These are phyloP conservation scores for Zophobas morio DNA, from an alignment of 1,140 invertebrate species.

Conservation along the genomic window DNA sequence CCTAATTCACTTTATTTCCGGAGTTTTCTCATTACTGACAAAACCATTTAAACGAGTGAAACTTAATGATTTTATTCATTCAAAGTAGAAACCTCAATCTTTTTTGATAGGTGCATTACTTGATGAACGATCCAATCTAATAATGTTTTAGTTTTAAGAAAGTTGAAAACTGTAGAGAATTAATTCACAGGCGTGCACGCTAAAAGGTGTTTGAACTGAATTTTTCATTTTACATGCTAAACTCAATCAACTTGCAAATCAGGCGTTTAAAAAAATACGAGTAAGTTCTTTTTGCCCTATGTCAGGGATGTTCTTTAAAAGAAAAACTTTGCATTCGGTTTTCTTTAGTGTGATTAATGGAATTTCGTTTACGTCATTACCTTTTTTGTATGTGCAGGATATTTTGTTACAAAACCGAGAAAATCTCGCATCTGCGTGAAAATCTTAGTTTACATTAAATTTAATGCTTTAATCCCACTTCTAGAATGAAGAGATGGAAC, in stretches of 20 bases:
- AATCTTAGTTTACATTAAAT: too few relatives aligned
- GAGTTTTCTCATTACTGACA: constrained; percentile 20
- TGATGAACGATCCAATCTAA: constrained; percentile 25
- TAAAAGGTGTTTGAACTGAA: constrained; percentile 3
- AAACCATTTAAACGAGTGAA: constrained; percentile 3
- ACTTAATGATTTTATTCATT: neutral
- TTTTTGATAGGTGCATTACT: constrained; percentile 20
- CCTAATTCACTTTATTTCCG: constrained; percentile 10
- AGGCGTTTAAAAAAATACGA: constrained; percentile 10
- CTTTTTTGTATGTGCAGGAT: too few relatives aligned
- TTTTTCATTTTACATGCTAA: constrained; percentile 16
- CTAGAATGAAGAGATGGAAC: constrained; percentile 77
- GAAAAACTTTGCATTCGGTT: constrained; percentile 15
- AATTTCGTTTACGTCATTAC: neutral
- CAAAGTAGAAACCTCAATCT: constrained; percentile 2
- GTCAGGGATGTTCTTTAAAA: neutral
- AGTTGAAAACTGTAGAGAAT: neutral
- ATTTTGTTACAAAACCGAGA: too few relatives aligned
- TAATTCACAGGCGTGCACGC: neutral
- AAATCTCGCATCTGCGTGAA: too few relatives aligned
- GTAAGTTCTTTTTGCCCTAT: neutral
- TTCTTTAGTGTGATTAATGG: constrained; percentile 5
- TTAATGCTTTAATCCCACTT: constrained; percentile 45
- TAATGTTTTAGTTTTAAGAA: constrained; percentile 12
- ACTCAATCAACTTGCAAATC: constrained; percentile 31